Evolutionary conservation across 2,113 vertebrate genomes (phyloP).

Genomic region (Cairina moschata): DNA sequence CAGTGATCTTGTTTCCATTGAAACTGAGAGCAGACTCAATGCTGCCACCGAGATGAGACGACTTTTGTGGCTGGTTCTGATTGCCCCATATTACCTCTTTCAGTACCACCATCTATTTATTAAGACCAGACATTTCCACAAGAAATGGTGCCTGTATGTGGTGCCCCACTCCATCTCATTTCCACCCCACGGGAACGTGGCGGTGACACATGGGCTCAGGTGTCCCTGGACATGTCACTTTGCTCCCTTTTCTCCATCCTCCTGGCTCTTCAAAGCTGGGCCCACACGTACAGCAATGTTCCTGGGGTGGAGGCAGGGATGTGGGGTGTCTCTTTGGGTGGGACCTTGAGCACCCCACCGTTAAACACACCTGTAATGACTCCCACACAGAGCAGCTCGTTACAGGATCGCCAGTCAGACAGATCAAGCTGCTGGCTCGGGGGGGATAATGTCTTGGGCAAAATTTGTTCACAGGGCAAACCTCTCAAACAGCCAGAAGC

Average conservation of each 20-base stretch:
- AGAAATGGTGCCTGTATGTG: not conserved
- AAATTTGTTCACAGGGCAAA: not conserved
- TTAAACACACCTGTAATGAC: not conserved
- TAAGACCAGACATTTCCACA: not conserved
- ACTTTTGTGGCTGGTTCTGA: not conserved
- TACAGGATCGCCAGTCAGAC: not conserved
- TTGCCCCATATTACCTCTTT: fast-evolving
- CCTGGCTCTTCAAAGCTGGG: fast-evolving
- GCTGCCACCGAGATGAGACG: not conserved
- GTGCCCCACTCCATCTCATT: not conserved
- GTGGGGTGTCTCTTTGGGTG: not conserved
- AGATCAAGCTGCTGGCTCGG: not conserved
- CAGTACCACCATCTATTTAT: not conserved
- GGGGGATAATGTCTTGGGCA: not conserved
- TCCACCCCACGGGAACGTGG: not conserved
- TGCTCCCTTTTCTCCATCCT: not conserved
- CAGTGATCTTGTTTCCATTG: not conserved
- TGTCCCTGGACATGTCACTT: not conserved
- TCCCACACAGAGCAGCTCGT: not conserved
- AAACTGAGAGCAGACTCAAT: not conserved
- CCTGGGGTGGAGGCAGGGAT: not conserved
- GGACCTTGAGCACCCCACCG: not conserved
- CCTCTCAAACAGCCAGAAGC: not conserved
- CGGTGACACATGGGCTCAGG: fast-evolving
- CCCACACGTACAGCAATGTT: fast-evolving